Base-by-base conservation (phyloP, 2,113 vertebrate species). In the Lasiurus borealis region DNA sequence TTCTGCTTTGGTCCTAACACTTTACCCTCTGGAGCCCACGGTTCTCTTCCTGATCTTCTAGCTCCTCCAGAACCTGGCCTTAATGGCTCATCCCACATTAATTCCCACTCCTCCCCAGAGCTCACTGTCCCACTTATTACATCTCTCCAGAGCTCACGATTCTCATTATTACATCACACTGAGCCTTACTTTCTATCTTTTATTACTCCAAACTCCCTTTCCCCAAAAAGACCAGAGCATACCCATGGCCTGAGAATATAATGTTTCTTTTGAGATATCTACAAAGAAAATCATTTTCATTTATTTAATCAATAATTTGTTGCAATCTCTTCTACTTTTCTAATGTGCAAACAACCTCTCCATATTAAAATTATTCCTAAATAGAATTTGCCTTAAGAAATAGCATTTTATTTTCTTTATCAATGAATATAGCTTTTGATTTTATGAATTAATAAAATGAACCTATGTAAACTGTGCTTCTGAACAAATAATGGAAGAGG, bases 401-500 rank as follows among this genome's bases (percentile, higher is more conserved):
- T 72, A 14, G 66, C 16, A 62, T 83, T 85, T 48, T 31, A 44
- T 95, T 87, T 84, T 52, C 15, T 90, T 82, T 88, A 44, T 92
- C 57, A 62, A 44, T 86, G 15, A 94, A 40, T 69, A 44, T 75
- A 54, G 29, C 29, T 82, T 72, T 89, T 3, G 11, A 16, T 92
- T 92, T 84, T 92, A 81, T 76, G 75, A 16, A 62, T 90, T 90
- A 92, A 46, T 90, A 94, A 85, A 81, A 64, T 72, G 62, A 54
- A 36, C 59, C 23, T 85, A 62, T 76, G 23, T 81, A 93, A 88
- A 81, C 36, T 89, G 46, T 93, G 66, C 72, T 90, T 92, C 57
- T 96, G 84, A 86, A 91, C 84, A 85, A 82, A 93, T 62, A 92
- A 46, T 72, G 36, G 9, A 93, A 81, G 8, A 84, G 21, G 25